Percentiles rank a stretch among this genome's conserved stretches.
These are phyloP conservation scores for Liolophura sinensis DNA, from an alignment of 1,140 invertebrate genomes.

Conservation along the genomic window DNA sequence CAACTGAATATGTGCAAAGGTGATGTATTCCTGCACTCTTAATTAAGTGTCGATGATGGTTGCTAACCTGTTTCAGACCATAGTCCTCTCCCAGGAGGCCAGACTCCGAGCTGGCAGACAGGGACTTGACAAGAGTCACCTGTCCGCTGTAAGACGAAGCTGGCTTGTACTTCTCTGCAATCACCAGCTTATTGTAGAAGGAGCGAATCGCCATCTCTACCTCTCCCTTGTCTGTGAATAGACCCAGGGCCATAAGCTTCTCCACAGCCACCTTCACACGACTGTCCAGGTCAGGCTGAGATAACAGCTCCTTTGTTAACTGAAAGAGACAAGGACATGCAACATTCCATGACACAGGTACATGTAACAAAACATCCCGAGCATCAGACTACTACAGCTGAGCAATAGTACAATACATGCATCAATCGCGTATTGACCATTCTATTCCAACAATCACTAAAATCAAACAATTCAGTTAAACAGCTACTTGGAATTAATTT, in stretches of 20 bases:
- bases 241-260: constrained; percentile 17
- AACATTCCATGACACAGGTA: constrained; percentile 6
- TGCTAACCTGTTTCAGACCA: constrained; percentile 29
- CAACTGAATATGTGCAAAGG: no score
- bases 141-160: constrained; percentile 9
- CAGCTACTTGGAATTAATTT: no score
- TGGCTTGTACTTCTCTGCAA: constrained; percentile 30
- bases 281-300: constrained; percentile 22
- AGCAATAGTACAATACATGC: no score
- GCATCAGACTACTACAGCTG: not conserved
- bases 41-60: no score
- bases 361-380: not conserved
- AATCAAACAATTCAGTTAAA: no score
- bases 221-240: constrained; percentile 15
- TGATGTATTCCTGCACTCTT: no score
- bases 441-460: no score
- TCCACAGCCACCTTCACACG: constrained; percentile 20
- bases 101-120: constrained; percentile 15
- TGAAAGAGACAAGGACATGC: constrained; percentile 17
- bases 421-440: no score
- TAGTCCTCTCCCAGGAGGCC: constrained; percentile 27
- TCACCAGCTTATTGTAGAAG: constrained; percentile 31
- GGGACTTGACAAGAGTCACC: constrained; percentile 24
- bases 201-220: constrained; percentile 19
- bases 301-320: constrained; percentile 20